Percentiles rank a stretch among this genome's conserved stretches.
These are phyloP conservation scores for Calyptomena viridis DNA, from an alignment of 2,113 vertebrate species.

Conservation along the genomic window DNA sequence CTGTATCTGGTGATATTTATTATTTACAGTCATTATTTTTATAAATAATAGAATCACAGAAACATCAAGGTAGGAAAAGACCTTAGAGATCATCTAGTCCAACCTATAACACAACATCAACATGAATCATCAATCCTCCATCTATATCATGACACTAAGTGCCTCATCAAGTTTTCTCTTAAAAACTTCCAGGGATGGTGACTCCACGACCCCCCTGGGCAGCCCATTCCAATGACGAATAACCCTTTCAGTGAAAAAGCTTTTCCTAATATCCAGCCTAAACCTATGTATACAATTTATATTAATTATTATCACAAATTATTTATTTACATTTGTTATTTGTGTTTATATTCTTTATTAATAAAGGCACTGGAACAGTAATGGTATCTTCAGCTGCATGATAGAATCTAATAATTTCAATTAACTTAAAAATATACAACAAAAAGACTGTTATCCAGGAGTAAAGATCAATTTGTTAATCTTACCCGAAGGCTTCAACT, in stretches of 20 bases:
- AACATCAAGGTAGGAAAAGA: too few species aligned
- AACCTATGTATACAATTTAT: background rate
- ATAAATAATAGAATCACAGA: too few species aligned
- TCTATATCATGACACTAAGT: too few species aligned
- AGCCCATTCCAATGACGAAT: too few species aligned
- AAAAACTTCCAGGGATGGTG: too few species aligned
- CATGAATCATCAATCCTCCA: too few species aligned
- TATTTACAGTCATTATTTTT: background rate
- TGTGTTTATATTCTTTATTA: background rate
- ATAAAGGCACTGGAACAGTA: background rate
- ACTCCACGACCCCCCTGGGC: too few species aligned
- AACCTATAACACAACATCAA: too few species aligned
- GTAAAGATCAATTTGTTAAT: background rate
- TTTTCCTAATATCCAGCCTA: too few species aligned
- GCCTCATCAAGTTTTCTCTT: too few species aligned
- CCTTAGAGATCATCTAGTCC: too few species aligned
- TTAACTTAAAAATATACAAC: background rate
- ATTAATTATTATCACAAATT: background rate
- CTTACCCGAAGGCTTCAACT: slow-evolving; percentile 76
- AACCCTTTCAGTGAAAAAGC: too few species aligned
- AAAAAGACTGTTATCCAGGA: background rate
- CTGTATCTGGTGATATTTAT: background rate
- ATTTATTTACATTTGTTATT: background rate
- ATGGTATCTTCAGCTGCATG: background rate
- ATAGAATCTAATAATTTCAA: background rate